phyloP scores from a whole-genome alignment of 2,113 vertebrate genomes.

The Synchiropus splendidus region DNA sequence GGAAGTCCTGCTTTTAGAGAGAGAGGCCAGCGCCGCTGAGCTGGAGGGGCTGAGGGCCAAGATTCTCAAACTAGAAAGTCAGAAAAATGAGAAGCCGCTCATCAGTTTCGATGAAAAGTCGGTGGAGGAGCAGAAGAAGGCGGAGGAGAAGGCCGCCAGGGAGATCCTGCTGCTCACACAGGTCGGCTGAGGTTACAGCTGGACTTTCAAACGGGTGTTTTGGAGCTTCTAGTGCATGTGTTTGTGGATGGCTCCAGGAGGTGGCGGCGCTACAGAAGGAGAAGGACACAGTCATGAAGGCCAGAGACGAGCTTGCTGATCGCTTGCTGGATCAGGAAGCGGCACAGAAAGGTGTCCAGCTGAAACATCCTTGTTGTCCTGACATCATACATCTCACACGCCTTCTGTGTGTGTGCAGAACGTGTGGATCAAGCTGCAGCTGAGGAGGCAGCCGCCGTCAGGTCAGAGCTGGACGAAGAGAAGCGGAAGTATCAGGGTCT shows the following conservation, averaged over 20 bases:
- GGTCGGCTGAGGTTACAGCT: slow-evolving; percentile 19
- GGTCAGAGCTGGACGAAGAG: slow-evolving; percentile 67
- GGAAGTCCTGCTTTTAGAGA: slow-evolving; percentile 52
- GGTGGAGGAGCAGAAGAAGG: slow-evolving; percentile 41
- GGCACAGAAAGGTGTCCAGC: too few species aligned
- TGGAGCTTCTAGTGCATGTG: too few species aligned
- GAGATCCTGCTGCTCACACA: slow-evolving; percentile 57
- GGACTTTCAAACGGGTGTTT: too few species aligned
- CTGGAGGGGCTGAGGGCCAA: slow-evolving; percentile 41
- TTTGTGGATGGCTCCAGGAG: slow-evolving; percentile 34
- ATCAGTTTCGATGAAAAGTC: slow-evolving; percentile 27
- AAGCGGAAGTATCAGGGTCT: slow-evolving; percentile 62
- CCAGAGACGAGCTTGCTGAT: slow-evolving; percentile 47
- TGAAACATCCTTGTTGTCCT: neutral
- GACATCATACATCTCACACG: neutral
- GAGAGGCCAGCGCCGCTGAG: slow-evolving; percentile 35
- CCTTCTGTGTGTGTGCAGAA: slow-evolving; percentile 33
- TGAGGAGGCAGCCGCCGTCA: slow-evolving; percentile 32
- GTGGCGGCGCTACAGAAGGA: slow-evolving; percentile 48
- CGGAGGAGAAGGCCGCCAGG: slow-evolving; percentile 35
- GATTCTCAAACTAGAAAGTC: slow-evolving; percentile 41
- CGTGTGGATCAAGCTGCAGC: slow-evolving; percentile 24
- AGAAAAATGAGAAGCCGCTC: slow-evolving; percentile 7
- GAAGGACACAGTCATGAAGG: slow-evolving; percentile 36
- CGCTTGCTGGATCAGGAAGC: slow-evolving; percentile 44